Conservation (phyloP, 2,113 vertebrate genomes). For the Microcebus tavaratra region DNA sequence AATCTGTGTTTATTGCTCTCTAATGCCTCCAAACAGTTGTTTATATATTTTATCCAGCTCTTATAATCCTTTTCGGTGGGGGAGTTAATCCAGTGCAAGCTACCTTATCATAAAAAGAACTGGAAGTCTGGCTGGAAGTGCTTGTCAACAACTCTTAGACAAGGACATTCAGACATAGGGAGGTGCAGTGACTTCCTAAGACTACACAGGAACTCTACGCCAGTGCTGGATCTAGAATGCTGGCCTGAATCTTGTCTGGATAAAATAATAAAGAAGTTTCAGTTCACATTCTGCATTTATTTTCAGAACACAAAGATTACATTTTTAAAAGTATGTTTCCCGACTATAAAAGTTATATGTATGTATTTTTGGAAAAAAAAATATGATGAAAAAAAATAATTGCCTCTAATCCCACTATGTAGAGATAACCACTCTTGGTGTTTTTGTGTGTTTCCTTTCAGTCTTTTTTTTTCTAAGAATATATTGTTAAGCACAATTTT, state of each 20-base stretch:
- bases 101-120: background rate
- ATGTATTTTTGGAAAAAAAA: background rate
- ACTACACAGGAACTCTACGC: background rate
- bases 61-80: background rate
- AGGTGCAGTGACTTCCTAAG: background rate
- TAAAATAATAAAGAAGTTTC: background rate
- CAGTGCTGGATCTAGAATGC: background rate
- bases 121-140: background rate
- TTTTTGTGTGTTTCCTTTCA: background rate
- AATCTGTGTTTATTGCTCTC: background rate
- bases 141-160: background rate
- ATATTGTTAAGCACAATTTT: background rate
- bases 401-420: background rate
- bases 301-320: background rate
- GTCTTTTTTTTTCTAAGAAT: background rate
- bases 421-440: background rate
- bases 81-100: background rate
- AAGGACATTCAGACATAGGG: background rate
- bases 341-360: background rate
- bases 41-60: background rate
- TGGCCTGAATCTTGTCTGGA: background rate
- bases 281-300: background rate
- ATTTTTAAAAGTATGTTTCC: background rate
- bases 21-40: background rate
- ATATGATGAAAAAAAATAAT: background rate